These are phyloP conservation scores for Steinernema carpocapsae DNA, from an alignment of 2,888 invertebrate genomes.

Conservation along the genomic window DNA sequence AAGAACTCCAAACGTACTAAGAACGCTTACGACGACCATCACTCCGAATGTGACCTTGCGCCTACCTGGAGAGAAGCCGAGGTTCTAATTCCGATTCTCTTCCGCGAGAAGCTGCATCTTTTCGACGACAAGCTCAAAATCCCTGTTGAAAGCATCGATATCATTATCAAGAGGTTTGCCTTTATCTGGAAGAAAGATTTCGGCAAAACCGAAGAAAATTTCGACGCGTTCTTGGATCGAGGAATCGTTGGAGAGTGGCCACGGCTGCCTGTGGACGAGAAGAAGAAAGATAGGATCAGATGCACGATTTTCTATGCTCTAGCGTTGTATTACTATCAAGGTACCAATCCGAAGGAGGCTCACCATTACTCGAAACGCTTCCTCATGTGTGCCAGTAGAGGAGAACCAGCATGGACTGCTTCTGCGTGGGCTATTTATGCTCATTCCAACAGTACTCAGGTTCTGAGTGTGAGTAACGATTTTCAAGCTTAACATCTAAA, in stretches of 20 bases:
- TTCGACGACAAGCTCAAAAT: constrained; percentile 37
- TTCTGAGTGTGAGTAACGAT: background rate
- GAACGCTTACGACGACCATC: constrained; percentile 2
- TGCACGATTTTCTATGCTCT: constrained; percentile 23
- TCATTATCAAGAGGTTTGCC: constrained; percentile 31
- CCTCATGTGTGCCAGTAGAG: background rate
- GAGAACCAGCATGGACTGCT: constrained; percentile 9
- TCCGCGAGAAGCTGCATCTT: constrained; percentile 39
- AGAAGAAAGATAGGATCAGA: background rate
- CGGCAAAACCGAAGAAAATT: background rate
- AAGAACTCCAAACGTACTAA: background rate
- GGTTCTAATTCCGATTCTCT: constrained; percentile 33
- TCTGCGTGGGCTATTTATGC: constrained; percentile 38
- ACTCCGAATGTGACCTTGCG: background rate
- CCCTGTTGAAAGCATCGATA: constrained; percentile 32
- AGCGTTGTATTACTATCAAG: background rate
- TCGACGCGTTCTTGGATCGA: background rate
- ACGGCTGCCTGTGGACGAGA: background rate
- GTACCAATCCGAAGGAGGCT: background rate
- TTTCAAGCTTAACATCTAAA: too few relatives aligned
- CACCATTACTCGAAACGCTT: background rate
- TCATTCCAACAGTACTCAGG: background rate
- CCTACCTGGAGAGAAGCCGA: constrained; percentile 26
- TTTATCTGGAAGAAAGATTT: constrained; percentile 15
- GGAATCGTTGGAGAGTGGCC: background rate